Evolutionary conservation across 2,113 vertebrate species (phyloP).

Genomic region (Cricetomys ansorgei): DNA sequence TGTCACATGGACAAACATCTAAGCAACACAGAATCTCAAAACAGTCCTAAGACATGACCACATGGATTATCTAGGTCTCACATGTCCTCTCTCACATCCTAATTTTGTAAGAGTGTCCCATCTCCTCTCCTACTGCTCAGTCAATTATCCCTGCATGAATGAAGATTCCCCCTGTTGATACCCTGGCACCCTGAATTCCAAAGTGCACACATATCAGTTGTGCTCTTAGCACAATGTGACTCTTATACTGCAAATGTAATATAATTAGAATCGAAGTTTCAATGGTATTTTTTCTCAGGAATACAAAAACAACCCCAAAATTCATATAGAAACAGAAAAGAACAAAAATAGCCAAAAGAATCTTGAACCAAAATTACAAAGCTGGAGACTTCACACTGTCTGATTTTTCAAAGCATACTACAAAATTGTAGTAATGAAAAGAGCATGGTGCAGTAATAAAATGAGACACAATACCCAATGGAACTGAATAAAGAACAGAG

Average conservation of each 20-base stretch:
- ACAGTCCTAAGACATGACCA: not conserved
- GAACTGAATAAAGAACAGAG: not conserved
- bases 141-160: not conserved
- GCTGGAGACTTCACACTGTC: not conserved
- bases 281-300: not conserved
- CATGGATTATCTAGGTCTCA: not conserved
- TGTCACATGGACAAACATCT: not conserved
- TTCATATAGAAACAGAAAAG: not conserved
- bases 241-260: not conserved
- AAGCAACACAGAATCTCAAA: not conserved
- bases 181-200: not conserved
- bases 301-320: not conserved
- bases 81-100: not conserved
- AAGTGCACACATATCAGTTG: not conserved
- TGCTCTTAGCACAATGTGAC: not conserved
- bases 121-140: not conserved
- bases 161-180: not conserved
- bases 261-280: not conserved
- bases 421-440: not conserved
- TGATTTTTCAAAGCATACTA: not conserved
- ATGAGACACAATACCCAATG: not conserved
- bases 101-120: not conserved
- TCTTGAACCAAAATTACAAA: not conserved
- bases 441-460: not conserved
- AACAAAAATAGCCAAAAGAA: not conserved